Percentiles rank a stretch among this genome's conserved stretches.
Conservation (phyloP, 2,888 invertebrate species). For the Endomychus coccineus region DNA sequence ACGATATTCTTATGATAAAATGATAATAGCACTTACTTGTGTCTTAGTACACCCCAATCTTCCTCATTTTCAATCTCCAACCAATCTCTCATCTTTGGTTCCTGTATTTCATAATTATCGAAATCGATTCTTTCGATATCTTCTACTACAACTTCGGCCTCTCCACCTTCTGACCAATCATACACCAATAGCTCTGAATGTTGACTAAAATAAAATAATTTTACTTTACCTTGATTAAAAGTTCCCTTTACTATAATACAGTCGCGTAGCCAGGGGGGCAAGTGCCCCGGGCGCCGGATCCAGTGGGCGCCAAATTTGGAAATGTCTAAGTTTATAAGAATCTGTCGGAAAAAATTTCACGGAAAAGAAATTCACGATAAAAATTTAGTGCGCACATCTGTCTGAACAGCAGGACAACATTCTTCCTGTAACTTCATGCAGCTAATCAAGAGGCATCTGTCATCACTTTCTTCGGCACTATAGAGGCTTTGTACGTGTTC, state of each 20-base stretch:
- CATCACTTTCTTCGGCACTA: too few species aligned
- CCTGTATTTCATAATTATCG: slow-evolving; percentile 49
- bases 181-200: slow-evolving; percentile 80
- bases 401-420: too few species aligned
- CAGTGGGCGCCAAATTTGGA: too few species aligned
- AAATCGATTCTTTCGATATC: slow-evolving; percentile 81
- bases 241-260: background rate
- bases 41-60: slow-evolving; percentile 55
- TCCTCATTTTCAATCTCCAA: slow-evolving; percentile 49
- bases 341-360: too few species aligned
- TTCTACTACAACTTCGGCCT: slow-evolving; percentile 76
- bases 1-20: background rate
- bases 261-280: too few species aligned
- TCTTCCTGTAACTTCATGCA: too few species aligned
- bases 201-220: slow-evolving; percentile 42
- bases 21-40: slow-evolving; percentile 32
- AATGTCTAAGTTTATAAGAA: too few species aligned
- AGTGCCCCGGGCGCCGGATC: too few species aligned
- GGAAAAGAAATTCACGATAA: too few species aligned
- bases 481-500: too few species aligned
- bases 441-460: too few species aligned
- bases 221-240: background rate
- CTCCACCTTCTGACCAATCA: slow-evolving; percentile 81
- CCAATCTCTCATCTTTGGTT: slow-evolving; percentile 76
- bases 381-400: too few species aligned